Conservation (phyloP, 2,888 invertebrate genomes). For the Stenodera caucasica region DNA sequence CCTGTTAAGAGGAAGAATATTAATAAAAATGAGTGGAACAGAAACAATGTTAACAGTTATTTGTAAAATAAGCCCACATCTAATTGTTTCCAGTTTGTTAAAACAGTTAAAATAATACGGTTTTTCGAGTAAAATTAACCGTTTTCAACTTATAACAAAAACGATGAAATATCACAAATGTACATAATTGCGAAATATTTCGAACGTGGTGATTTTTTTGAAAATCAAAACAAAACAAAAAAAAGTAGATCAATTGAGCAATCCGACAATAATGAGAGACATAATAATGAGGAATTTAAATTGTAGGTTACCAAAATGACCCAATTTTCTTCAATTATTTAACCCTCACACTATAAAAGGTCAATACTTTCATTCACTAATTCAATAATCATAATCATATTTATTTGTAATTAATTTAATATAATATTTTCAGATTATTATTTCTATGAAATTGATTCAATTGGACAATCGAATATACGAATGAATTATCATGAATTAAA, state of each 20-base stretch:
- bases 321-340: conserved; percentile 1
- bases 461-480: neutral
- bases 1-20: neutral
- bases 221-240: neutral
- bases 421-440: conserved; percentile 1
- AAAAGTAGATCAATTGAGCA: neutral
- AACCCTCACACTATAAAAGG: neutral
- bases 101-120: neutral
- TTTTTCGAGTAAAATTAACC: neutral
- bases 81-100: neutral
- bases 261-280: neutral
- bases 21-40: neutral
- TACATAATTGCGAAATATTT: too few species aligned
- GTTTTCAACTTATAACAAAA: neutral
- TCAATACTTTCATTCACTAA: neutral
- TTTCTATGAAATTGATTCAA: neutral
- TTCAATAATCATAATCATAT: too few species aligned
- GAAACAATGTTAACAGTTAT: neutral
- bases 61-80: neutral
- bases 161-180: too few species aligned
- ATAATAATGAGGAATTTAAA: neutral
- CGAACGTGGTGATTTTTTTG: neutral
- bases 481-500: neutral
- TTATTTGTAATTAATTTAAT: too few species aligned
- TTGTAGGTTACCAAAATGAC: neutral